Evolutionary conservation across 2,113 vertebrate species (phyloP).

Genomic region (Coracopsis vasa): DNA sequence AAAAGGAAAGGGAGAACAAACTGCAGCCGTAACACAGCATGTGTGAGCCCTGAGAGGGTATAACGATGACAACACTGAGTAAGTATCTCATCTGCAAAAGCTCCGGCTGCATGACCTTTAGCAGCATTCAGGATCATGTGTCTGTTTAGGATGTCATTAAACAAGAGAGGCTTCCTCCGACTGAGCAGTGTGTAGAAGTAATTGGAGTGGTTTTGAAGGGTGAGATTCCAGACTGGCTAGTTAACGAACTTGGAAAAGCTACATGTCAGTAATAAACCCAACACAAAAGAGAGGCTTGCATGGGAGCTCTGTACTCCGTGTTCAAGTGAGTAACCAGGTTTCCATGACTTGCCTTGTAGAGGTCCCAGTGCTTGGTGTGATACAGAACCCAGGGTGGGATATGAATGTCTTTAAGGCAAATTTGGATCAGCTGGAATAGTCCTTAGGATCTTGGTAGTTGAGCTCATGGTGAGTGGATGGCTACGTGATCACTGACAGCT

Average conservation of each 20-base stretch:
- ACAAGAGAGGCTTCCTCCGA: slow-evolving; percentile 10
- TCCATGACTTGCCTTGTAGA: not conserved
- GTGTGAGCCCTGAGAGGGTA: not conserved
- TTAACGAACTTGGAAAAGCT: not conserved
- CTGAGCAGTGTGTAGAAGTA: not conserved
- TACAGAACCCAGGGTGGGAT: not conserved
- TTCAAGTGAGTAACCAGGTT: not conserved
- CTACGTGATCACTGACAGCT: not conserved
- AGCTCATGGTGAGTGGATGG: not conserved
- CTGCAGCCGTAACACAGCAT: not conserved
- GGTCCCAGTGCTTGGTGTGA: not conserved
- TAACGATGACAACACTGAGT: not conserved
- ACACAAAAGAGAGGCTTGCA: not conserved
- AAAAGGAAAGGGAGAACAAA: slow-evolving; percentile 25
- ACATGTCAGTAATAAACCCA: not conserved
- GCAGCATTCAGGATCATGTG: not conserved
- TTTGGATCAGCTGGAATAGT: not conserved
- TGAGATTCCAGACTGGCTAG: not conserved
- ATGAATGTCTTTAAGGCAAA: not conserved
- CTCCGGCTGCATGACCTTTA: slow-evolving; percentile 18
- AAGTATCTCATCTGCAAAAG: slow-evolving; percentile 9
- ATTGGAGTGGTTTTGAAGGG: not conserved
- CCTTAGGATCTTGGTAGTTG: not conserved
- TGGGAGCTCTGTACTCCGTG: fast-evolving
- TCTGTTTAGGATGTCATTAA: slow-evolving; percentile 46